Conservation (phyloP, 1,140 invertebrate species). For the Zaprionus gabonicus region DNA sequence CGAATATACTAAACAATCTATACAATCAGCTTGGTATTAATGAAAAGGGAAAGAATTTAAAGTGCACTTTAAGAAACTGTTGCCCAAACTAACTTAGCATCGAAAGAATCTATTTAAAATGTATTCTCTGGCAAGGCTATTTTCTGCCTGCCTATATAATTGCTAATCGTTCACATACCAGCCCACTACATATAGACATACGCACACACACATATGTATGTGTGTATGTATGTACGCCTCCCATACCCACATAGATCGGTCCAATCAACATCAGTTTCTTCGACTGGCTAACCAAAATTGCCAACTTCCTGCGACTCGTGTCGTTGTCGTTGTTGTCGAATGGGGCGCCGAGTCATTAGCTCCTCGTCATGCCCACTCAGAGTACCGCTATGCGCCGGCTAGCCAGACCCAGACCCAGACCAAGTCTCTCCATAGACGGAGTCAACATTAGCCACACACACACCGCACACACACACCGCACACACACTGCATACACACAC, state of each 20-base stretch:
- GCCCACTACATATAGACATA: background rate
- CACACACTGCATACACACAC: slow-evolving; percentile 16
- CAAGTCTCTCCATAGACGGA: slow-evolving; percentile 33
- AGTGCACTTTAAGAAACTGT: background rate
- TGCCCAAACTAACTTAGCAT: background rate
- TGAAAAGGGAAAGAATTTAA: background rate
- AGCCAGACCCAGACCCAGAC: slow-evolving; percentile 51
- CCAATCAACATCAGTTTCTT: slow-evolving; percentile 56
- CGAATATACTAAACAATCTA: too few species aligned
- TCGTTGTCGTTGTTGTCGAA: slow-evolving; percentile 27
- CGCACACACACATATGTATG: background rate
- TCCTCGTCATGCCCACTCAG: slow-evolving; percentile 64
- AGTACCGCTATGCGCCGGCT: slow-evolving; percentile 74
- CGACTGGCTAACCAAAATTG: slow-evolving; percentile 60
- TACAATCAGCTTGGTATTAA: too few species aligned
- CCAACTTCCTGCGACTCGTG: slow-evolving; percentile 65
- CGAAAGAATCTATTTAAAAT: slow-evolving; percentile 7
- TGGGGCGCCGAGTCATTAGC: slow-evolving; percentile 77
- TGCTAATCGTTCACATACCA: slow-evolving; percentile 16
- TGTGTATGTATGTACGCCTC: slow-evolving; percentile 3
- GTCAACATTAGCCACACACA: slow-evolving; percentile 66
- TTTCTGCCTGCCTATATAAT: slow-evolving; percentile 5
- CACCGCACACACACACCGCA: slow-evolving; percentile 53
- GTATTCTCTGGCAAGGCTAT: background rate
- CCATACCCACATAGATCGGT: slow-evolving; percentile 7